phyloP scores from a whole-genome alignment of 2,113 vertebrate species.

The Actenoides lindsayi region DNA sequence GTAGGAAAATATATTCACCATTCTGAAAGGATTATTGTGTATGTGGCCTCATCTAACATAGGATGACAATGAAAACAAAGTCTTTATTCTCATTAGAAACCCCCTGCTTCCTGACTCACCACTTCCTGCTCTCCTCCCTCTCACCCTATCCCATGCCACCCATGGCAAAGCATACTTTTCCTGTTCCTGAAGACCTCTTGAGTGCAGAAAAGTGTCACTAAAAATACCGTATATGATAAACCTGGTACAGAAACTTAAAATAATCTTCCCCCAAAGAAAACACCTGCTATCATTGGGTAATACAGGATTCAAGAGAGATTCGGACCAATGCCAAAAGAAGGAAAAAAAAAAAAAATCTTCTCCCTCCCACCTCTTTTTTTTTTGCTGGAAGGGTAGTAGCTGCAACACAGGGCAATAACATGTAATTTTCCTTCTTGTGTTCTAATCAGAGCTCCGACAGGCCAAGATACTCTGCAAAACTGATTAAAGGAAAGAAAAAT shows the following conservation, averaged over 20 bases:
- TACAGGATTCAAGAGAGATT: background rate
- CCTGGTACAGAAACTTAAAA: background rate
- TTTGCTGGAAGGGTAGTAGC: background rate
- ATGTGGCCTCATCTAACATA: background rate
- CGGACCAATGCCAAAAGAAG: background rate
- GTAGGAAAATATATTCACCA: background rate
- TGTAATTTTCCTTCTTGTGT: background rate
- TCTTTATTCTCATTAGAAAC: background rate
- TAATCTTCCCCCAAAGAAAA: background rate
- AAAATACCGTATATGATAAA: background rate
- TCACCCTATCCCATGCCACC: conserved; percentile 4
- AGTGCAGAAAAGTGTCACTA: background rate
- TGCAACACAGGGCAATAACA: background rate
- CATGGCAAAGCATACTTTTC: background rate
- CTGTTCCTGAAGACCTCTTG: background rate
- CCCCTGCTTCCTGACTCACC: background rate
- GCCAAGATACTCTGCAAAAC: background rate
- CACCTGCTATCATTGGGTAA: background rate
- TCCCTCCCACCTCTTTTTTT: too few species aligned
- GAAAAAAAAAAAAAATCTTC: background rate
- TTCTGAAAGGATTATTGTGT: background rate
- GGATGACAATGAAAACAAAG: background rate
- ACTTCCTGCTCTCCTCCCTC: conserved; percentile 44
- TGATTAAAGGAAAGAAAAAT: background rate
- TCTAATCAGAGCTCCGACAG: background rate